Percentiles rank a stretch among this genome's conserved stretches.
Conservation (phyloP, 2,888 invertebrate genomes). For the Carabus problematicus region DNA sequence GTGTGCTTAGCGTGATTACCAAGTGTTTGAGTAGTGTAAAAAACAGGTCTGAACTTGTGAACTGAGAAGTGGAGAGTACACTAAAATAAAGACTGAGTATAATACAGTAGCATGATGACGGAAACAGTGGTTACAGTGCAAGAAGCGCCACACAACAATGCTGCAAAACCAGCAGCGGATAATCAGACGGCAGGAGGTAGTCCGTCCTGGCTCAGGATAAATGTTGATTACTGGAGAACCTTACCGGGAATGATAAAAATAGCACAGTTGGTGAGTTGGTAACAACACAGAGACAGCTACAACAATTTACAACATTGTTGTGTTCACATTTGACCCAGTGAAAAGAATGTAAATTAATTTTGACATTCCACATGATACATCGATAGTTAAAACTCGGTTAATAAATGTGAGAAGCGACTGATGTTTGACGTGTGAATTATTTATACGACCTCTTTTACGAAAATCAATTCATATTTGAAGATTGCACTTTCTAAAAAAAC, state of each 20-base stretch:
- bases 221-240: slow-evolving; percentile 81
- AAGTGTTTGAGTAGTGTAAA: not conserved
- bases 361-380: slow-evolving; percentile 22
- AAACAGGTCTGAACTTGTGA: no score
- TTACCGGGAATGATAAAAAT: slow-evolving; percentile 84
- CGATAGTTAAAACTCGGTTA: slow-evolving; percentile 8
- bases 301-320: slow-evolving; percentile 3
- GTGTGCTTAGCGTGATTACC: slow-evolving; percentile 11
- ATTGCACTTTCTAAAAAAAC: slow-evolving; percentile 1
- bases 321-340: slow-evolving; percentile 30
- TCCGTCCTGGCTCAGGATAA: slow-evolving; percentile 76
- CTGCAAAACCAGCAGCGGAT: slow-evolving; percentile 53
- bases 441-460: slow-evolving; percentile 22
- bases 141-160: slow-evolving; percentile 66
- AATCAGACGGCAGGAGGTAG: slow-evolving; percentile 60
- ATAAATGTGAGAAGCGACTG: slow-evolving; percentile 31
- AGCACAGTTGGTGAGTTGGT: slow-evolving; percentile 76
- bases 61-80: not conserved
- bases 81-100: not conserved
- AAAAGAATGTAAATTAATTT: slow-evolving; percentile 33
- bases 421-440: slow-evolving; percentile 19
- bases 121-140: slow-evolving; percentile 84
- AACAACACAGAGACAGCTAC: no score
- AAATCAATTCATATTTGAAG: slow-evolving; percentile 18
- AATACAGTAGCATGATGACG: slow-evolving; percentile 70